Base-by-base conservation (phyloP, 2,113 vertebrate genomes). In the Mesoclemmys tuberculata region DNA sequence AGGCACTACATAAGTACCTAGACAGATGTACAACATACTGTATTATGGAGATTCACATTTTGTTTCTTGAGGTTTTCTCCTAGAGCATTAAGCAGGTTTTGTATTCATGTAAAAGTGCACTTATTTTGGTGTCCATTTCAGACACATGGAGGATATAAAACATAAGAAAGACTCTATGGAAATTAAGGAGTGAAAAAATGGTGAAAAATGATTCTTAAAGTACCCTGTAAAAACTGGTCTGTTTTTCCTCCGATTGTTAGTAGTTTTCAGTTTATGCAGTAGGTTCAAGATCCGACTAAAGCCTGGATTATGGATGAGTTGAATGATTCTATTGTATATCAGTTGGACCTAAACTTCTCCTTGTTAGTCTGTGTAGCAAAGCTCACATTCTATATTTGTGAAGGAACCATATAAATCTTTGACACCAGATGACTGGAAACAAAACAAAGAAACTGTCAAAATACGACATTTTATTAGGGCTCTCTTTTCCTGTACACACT, bases 371-470 rank as follows among this genome's bases (percentile, higher is more conserved):
- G n/a, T 93, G 85, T 0, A 64, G 0, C 87, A 19, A 71, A 61
- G 29, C 31, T 64, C 61, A n/a, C 31, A 64, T 64, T 35, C 31
- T 64, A 6, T 64, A 3, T 8, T 68, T 93, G 88, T 64, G 29
- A 64, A 64, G 86, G 95, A 91, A 94, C 3, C 92, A 41, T 1
- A 91, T 10, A 35, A 61, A 19, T n/a, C 38, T 84, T 1, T 1
- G 96, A 93, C 93, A n/a, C 61, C 0, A 26, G 3, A 91, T 27
- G 88, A 38, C 5, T 61, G 64, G 1, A 95, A 96, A 96, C 44
- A 0, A 94, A 97, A 96, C 96, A 29, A 95, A 95, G 61, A 96
- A 96, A 94, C 68, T 5, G 1, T 81, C 12, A 1, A 1, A 10
- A 71, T 44, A 4, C 77, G 90, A 18, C 38, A 2, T 58, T 75